Base-by-base conservation (phyloP, 2,888 invertebrate species). In the Argynnis bischoffii region DNA sequence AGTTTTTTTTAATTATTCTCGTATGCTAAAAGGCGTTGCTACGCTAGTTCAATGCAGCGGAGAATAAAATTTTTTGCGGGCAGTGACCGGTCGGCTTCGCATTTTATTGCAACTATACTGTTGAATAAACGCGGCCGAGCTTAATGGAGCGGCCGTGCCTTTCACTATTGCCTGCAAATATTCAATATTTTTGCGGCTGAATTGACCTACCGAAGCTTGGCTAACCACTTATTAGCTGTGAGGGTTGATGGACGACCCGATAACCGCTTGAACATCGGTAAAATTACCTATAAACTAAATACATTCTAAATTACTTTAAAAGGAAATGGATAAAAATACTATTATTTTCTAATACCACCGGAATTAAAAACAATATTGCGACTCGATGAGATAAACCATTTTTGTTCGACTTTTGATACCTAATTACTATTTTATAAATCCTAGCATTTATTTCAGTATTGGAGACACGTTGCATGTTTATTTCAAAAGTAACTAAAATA, bases 31-130 rank as follows among this genome's bases (percentile, higher is more conserved):
- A 61, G 54, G 67, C 63, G 57, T 41, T 59, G 61, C 48, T 21
- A 51, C 14, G 41, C 47, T 53, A 59, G 59, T 65, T 67, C 60
- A 59, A 51, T 56, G 80, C 59, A n/a, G n/a, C 47, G 48, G 82
- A 82, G 80, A 85, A 82, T 85, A 86, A 85, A 86, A 86, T 90
- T 89, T 89, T 88, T 84, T 83, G 85, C 81, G 87, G 85, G 83
- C 82, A 81, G 78, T 83, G 85, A 84, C 82, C 85, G 83, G 84
- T 81, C 81, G 82, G 80, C 80, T 81, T 86, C 85, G 84, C 86
- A 83, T 90, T 91, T 90, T 90, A 91, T 90, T 90, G 89, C 91
- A 82, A 88, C 91, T 90, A 91, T 90, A 87, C 89, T 88, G 84
- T 82, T 83, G 87, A 88, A 90, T 90, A 90, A 90, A 89, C 88